Percentiles rank a stretch among this genome's conserved stretches.
Evolutionary conservation across 2,113 vertebrate species (phyloP).

Genomic region (Erythrocercus mccallii): DNA sequence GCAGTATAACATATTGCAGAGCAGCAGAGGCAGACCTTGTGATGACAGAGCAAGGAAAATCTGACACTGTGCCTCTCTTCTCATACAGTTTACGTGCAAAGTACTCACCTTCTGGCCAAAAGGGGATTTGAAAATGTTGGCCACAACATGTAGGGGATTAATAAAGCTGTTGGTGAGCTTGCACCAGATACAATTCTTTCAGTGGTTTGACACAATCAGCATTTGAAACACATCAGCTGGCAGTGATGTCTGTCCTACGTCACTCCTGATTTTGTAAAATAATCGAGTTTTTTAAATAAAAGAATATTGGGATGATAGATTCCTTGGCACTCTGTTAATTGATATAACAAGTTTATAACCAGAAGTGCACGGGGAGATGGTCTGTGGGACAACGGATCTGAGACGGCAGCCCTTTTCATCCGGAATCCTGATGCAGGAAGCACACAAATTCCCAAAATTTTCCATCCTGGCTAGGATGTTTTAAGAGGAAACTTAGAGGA

Average conservation of each 20-base stretch:
- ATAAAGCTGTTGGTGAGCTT: slow-evolving; percentile 24
- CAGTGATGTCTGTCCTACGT: slow-evolving; percentile 4
- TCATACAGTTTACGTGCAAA: not conserved
- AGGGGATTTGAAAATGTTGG: slow-evolving; percentile 47
- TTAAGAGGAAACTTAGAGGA: not conserved
- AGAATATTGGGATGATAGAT: not conserved
- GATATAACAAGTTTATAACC: not conserved
- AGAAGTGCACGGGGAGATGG: not conserved
- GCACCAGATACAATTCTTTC: not conserved
- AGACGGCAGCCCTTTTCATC: too few relatives aligned
- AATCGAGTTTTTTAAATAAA: not conserved
- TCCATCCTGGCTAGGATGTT: not conserved
- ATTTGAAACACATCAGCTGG: not conserved
- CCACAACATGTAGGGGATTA: slow-evolving; percentile 38
- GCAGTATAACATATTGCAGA: not conserved
- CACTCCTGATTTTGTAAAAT: slow-evolving; percentile 36
- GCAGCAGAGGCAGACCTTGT: not conserved
- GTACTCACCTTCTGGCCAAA: slow-evolving; percentile 23
- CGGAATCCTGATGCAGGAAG: not conserved
- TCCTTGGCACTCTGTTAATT: not conserved
- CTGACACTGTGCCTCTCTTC: not conserved
- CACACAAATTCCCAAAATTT: not conserved
- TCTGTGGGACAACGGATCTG: not conserved
- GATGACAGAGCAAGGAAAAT: not conserved
- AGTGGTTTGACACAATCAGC: not conserved